phyloP scores from a whole-genome alignment of 2,888 invertebrate species.

The Tiliacea citrago region DNA sequence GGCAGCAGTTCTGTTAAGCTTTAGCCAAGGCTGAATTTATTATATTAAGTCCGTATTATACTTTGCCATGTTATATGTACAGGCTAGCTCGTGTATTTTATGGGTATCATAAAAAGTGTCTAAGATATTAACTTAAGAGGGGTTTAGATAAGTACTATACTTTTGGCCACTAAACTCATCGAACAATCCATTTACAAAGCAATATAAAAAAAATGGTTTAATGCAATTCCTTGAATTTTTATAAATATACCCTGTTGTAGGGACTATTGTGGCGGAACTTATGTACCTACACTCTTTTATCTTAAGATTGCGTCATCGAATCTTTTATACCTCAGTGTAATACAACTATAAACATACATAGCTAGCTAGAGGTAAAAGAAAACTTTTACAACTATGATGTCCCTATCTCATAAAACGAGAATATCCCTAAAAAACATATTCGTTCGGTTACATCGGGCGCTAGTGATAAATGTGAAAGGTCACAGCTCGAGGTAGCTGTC shows the following conservation, averaged over 20 bases:
- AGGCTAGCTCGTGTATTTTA: conserved; percentile 26
- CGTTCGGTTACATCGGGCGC: conserved; percentile 25
- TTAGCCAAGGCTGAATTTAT: conserved; percentile 49
- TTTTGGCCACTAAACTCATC: conserved; percentile 3
- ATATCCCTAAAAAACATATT: conserved; percentile 50
- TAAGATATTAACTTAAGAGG: conserved; percentile 32
- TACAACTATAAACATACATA: background rate
- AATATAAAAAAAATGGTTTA: background rate
- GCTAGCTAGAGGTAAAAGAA: conserved; percentile 1
- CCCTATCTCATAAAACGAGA: conserved; percentile 37
- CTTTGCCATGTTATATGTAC: conserved; percentile 8
- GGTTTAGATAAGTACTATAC: background rate
- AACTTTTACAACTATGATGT: conserved; percentile 21
- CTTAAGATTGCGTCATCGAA: background rate
- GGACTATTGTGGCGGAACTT: background rate
- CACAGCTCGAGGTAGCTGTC: conserved; percentile 25
- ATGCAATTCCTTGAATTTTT: background rate
- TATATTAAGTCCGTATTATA: conserved; percentile 31
- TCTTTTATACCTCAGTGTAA: background rate
- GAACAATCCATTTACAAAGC: background rate
- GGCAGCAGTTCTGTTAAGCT: conserved; percentile 45
- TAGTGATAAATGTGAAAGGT: conserved; percentile 56
- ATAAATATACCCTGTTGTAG: background rate
- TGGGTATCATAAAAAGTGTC: conserved; percentile 29
- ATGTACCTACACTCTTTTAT: background rate